Base-by-base conservation (phyloP, 2,888 invertebrate species). In the Luffia ferchaultella region DNA sequence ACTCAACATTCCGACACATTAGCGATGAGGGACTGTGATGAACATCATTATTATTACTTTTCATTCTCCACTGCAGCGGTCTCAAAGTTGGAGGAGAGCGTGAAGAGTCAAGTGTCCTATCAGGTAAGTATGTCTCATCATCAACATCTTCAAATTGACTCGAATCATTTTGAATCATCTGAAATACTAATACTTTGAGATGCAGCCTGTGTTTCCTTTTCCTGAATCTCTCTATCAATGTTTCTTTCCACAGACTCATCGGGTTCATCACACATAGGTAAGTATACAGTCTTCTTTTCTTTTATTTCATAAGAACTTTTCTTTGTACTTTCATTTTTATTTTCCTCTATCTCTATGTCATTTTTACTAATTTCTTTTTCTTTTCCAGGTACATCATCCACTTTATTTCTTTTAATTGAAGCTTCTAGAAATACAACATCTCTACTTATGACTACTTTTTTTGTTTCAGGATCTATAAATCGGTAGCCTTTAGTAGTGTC, bases 351-450 rank as follows among this genome's bases (percentile, higher is more conserved):
- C 42, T 50, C 42, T 12, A 42, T 50, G 50, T 41, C 43, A 45
- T 18, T 9, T 46, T 45, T 49, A 43, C 40, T 40, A 20, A 20
- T 44, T 45, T 45, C 43, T 19, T 20, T 17, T 45, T 48, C 44
- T 45, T 46, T n/a, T 44, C 20, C 12, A 30, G 30, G 30, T 30
- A 30, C 30, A 30, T 30, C 12, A 12, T 30, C 30, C 30, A 30
- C 30, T 43, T 17, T 16, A 16, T 49, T 42, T 20, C 47, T 50
- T 15, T 20, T 48, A 20, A 12, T 16, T 20, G 48, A 47, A 12
- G 50, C 44, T 56, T 56, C 56, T 2, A 55, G 20, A 45, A 57
- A 55, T 46, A 53, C 47, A 16, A 54, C 54, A 51, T 57, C 55
- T 54, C 55, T 54, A 47, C 55, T 57, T 12, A 50, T 54, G 3